Base-by-base conservation (phyloP, 1,140 invertebrate species). In the Caenorhabditis latens region DNA sequence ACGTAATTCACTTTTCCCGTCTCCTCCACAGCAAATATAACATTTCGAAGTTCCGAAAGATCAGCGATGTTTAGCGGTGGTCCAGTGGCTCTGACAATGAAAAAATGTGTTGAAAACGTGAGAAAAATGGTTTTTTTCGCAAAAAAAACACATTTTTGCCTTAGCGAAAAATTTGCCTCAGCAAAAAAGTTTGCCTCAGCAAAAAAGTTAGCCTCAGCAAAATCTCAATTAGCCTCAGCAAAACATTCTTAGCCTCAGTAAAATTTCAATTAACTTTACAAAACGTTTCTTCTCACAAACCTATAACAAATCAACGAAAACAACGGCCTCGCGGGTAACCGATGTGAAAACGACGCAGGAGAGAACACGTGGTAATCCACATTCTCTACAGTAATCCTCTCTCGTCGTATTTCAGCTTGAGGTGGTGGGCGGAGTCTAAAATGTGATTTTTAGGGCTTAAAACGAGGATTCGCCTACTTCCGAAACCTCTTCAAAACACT, bases 291-390 rank as follows among this genome's bases (percentile, higher is more conserved):
- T 32, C 32, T 32, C 61, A 42, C 43, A 21, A 19, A 79, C 71
- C 46, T 48, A 50, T 79, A 50, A 79, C 71, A 79, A 79, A 79
- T 79, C n/a, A 79, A 24, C 19, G 71, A 79, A n/a, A 79, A 79
- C 7, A 79, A n/a, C 11, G 71, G 71, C 11, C 71, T n/a, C 14
- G 71, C 71, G 8, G 71, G 71, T 14, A 79, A 21, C 24, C 71
- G 71, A 50, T 79, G 71, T 4, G 71, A 79, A 24, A 79, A 79
- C 8, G 71, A 79, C 16, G 71, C 71, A 3, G 71, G 71, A 21
- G 71, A 79, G 13, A 79, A 79, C 19, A 79, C 71, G 24, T 79
- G 71, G 24, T 24, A 79, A 79, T 79, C 71, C n/a, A 79, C 71
- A 79, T 79, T 79, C 14, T 79, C 71, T 50, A 79, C 46, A n/a